These are phyloP conservation scores for Arvicola amphibius DNA, from an alignment of 2,797 vertebrate species.

Conservation along the genomic window DNA sequence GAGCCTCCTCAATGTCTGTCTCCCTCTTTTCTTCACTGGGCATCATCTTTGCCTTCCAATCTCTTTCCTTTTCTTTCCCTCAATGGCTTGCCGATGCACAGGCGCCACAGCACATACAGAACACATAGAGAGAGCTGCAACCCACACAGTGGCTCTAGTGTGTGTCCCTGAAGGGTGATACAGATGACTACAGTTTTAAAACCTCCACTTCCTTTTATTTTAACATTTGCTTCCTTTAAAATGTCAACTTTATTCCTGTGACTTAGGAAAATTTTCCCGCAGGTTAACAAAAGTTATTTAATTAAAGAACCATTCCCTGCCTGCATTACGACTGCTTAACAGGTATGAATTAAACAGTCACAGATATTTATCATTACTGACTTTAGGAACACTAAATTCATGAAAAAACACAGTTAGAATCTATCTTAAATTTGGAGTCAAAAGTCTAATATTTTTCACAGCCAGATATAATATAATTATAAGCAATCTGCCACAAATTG, in stretches of 20 bases:
- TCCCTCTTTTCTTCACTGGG: not conserved
- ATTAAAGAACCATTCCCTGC: constrained; percentile 41
- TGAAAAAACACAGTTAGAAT: not conserved
- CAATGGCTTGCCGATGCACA: not conserved
- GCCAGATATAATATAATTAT: constrained; percentile 26
- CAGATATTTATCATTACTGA: constrained; percentile 41
- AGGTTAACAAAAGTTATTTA: constrained; percentile 40
- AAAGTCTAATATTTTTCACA: constrained; percentile 63
- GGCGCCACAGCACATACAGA: not conserved
- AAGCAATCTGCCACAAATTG: constrained; percentile 15
- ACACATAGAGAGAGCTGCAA: not conserved
- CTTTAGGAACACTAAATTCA: constrained; percentile 51
- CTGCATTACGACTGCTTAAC: constrained; percentile 19
- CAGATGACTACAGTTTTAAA: not conserved
- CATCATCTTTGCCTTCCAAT: not conserved
- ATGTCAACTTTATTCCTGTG: constrained; percentile 30
- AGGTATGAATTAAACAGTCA: not conserved
- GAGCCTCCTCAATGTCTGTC: not conserved
- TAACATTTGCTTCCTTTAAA: constrained; percentile 30
- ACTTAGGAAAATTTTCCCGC: not conserved
- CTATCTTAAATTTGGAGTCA: constrained; percentile 9
- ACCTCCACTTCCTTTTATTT: not conserved
- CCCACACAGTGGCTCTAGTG: not conserved
- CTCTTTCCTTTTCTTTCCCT: not conserved
- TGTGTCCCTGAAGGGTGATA: not conserved